A percentile compares a stretch with the other conserved stretches of the same genome.
Evolutionary conservation across 2,888 invertebrate species (phyloP).

Genomic region (Empis stercorea): DNA sequence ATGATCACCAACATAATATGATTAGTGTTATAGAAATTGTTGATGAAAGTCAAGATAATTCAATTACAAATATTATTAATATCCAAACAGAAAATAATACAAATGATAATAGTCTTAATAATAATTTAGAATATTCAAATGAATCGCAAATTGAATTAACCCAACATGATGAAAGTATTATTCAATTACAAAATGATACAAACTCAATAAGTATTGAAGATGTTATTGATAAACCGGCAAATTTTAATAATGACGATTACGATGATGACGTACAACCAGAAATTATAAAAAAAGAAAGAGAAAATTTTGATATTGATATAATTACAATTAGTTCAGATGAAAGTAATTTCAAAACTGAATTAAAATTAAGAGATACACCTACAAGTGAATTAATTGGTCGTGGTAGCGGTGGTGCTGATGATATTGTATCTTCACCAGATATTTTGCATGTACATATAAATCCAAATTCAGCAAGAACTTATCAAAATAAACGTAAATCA

Average conservation of each 20-base stretch:
- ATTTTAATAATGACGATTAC: too few relatives aligned
- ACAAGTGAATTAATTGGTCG: neutral
- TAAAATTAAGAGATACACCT: neutral
- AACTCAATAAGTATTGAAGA: too few relatives aligned
- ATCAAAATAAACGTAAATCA: conserved; percentile 9
- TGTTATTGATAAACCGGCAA: too few relatives aligned
- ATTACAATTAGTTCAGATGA: neutral
- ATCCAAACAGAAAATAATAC: too few relatives aligned
- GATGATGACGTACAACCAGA: too few relatives aligned
- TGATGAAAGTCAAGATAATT: neutral
- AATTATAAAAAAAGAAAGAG: too few relatives aligned
- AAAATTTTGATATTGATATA: neutral
- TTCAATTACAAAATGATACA: too few relatives aligned
- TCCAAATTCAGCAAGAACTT: conserved; percentile 9
- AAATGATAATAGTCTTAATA: too few relatives aligned
- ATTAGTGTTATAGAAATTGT: conserved; percentile 1
- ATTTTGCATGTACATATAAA: conserved; percentile 6
- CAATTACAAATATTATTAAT: too few relatives aligned
- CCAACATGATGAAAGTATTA: too few relatives aligned
- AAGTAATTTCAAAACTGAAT: neutral
- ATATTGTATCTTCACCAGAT: conserved; percentile 8
- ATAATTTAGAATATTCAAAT: too few relatives aligned
- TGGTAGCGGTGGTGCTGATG: neutral
- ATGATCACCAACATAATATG: neutral
- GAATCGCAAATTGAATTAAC: too few relatives aligned